Evolutionary conservation across 37 sponge, comb jelly and placozoan species (phyloP).

Genomic region (Diacarnus erythraeanus): DNA sequence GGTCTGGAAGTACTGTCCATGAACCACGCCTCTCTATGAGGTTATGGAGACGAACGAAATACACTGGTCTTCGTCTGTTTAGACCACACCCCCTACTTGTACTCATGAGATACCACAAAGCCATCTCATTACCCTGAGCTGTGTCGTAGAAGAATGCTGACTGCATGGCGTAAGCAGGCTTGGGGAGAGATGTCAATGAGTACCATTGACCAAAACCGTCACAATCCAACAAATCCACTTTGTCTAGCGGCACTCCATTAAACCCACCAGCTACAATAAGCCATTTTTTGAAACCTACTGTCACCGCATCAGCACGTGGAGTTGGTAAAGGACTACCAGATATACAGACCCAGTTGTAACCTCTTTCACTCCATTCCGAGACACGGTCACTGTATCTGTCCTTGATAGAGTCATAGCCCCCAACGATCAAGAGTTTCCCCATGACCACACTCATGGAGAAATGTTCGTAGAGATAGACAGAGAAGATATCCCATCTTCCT

Average conservation of each 20-base stretch:
- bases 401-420: conserved; percentile 22
- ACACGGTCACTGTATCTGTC: conserved; percentile 36
- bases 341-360: conserved; percentile 10
- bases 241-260: conserved; percentile 1
- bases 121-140: not conserved
- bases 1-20: conserved; percentile 40
- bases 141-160: not conserved
- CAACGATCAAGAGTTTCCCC: conserved; percentile 23
- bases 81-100: not conserved
- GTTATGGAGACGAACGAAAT: conserved; percentile 16
- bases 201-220: not conserved
- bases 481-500: not conserved
- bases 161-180: conserved; percentile 30
- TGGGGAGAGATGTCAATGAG: conserved; percentile 10
- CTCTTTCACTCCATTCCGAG: conserved; percentile 10
- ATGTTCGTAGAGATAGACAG: conserved; percentile 1
- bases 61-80: conserved; percentile 3
- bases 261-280: conserved; percentile 52
- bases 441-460: conserved; percentile 39
- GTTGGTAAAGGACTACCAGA: conserved; percentile 1
- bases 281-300: conserved; percentile 10
- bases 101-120: conserved; percentile 43
- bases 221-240: conserved; percentile 22
- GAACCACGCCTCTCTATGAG: not conserved
- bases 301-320: conserved; percentile 15